phyloP scores from a whole-genome alignment of 2,797 vertebrate genomes.

The Hippopotamyrus pictus region DNA sequence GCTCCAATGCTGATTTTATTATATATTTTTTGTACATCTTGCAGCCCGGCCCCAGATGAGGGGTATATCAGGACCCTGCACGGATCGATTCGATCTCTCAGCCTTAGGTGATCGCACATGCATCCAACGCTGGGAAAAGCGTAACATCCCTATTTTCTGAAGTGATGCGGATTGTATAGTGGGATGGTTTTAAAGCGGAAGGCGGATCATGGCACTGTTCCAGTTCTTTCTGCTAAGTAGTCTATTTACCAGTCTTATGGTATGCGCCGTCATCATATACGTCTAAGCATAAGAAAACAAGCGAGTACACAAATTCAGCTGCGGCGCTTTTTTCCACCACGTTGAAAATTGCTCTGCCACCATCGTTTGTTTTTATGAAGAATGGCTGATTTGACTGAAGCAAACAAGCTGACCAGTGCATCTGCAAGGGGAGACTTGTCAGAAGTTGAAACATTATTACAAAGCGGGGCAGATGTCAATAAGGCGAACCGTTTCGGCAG shows the following conservation, averaged over 20 bases:
- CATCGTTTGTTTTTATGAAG: slow-evolving; percentile 51
- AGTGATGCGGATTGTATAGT: slow-evolving; percentile 39
- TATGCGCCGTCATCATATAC: slow-evolving; percentile 33
- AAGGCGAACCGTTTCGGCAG: slow-evolving; percentile 73
- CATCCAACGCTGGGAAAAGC: slow-evolving; percentile 34
- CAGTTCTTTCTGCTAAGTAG: slow-evolving; percentile 28
- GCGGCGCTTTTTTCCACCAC: not conserved
- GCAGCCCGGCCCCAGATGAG: not conserved
- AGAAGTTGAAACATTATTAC: slow-evolving; percentile 67
- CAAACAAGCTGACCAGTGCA: slow-evolving; percentile 75
- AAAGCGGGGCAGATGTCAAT: slow-evolving; percentile 78
- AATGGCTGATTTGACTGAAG: slow-evolving; percentile 70
- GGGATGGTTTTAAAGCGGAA: slow-evolving; percentile 41
- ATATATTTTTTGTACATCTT: slow-evolving; percentile 14
- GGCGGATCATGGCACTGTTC: slow-evolving; percentile 43
- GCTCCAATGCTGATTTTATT: not conserved
- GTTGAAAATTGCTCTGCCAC: slow-evolving; percentile 19
- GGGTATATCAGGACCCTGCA: not conserved
- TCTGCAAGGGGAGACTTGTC: slow-evolving; percentile 77
- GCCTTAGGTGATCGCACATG: not conserved
- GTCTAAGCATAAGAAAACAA: slow-evolving; percentile 28
- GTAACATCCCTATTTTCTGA: slow-evolving; percentile 42
- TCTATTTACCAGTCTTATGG: slow-evolving; percentile 38
- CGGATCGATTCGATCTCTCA: slow-evolving; percentile 10
- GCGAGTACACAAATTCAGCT: slow-evolving; percentile 7